These are phyloP conservation scores for Nyctibius grandis DNA, from an alignment of 2,797 vertebrate genomes.

Conservation along the genomic window DNA sequence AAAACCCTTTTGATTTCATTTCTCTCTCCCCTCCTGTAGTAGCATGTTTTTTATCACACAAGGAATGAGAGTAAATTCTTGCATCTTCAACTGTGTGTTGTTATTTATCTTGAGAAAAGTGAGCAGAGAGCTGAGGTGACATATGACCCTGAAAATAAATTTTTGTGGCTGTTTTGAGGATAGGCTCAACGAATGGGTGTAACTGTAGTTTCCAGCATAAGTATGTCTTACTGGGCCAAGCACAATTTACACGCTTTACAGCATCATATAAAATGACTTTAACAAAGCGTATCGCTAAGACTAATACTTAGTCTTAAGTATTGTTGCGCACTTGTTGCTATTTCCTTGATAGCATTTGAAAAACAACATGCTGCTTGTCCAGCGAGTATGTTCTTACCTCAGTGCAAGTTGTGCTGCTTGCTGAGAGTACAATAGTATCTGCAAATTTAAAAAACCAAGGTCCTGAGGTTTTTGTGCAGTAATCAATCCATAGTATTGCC, in stretches of 20 bases:
- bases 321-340: not conserved
- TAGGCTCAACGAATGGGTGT: rapidly evolving
- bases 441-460: not conserved
- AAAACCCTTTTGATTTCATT: not conserved
- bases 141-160: not conserved
- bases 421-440: not conserved
- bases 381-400: not conserved
- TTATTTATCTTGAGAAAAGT: not conserved
- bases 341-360: not conserved
- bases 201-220: not conserved
- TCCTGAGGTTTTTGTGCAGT: not conserved
- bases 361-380: not conserved
- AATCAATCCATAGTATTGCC: not conserved
- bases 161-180: not conserved
- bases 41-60: not conserved
- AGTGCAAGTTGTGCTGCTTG: not conserved
- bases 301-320: not conserved
- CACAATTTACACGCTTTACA: rapidly evolving
- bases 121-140: not conserved
- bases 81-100: not conserved
- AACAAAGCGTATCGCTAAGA: not conserved
- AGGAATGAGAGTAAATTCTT: not conserved
- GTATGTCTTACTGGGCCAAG: not conserved
- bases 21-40: not conserved
- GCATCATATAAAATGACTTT: not conserved